Percentiles rank a stretch among this genome's conserved stretches.
Conservation (phyloP, 2,888 invertebrate genomes). For the Troides aeacus region DNA sequence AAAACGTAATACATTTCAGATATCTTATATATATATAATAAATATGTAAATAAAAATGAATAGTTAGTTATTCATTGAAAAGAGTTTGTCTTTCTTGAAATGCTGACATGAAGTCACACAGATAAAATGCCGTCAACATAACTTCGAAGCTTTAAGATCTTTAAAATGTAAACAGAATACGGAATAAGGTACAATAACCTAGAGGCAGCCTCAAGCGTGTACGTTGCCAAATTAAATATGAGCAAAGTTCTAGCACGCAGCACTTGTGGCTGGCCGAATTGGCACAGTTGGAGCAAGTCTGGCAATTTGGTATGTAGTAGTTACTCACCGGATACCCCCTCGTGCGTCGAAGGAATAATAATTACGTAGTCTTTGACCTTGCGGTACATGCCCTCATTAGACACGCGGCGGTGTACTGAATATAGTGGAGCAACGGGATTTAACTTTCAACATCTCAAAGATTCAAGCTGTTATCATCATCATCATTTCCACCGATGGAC, state of each 20-base stretch:
- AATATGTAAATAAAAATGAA: too few species aligned
- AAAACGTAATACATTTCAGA: too few species aligned
- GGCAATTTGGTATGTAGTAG: constrained; percentile 25
- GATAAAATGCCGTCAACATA: background rate
- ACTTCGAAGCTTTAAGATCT: constrained; percentile 1
- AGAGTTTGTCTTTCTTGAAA: background rate
- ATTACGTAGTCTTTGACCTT: constrained; percentile 4
- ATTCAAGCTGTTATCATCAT: too few species aligned
- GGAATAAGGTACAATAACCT: constrained; percentile 29
- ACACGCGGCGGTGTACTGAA: background rate
- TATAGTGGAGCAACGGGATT: background rate
- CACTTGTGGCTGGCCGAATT: constrained; percentile 27
- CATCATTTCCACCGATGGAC: too few species aligned
- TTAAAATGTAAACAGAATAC: constrained; percentile 22
- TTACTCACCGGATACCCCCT: constrained; percentile 21
- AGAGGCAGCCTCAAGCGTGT: constrained; percentile 32
- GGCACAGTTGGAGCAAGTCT: constrained; percentile 27
- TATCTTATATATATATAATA: too few species aligned
- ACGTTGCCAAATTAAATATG: constrained; percentile 48
- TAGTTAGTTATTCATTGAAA: background rate
- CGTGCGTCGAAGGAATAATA: constrained; percentile 19
- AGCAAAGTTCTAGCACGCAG: constrained; percentile 37
- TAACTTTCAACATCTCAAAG: background rate
- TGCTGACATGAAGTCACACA: too few species aligned
- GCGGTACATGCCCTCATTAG: background rate